These are phyloP conservation scores for Clivina fossor DNA, from an alignment of 2,888 invertebrate species.

Conservation along the genomic window DNA sequence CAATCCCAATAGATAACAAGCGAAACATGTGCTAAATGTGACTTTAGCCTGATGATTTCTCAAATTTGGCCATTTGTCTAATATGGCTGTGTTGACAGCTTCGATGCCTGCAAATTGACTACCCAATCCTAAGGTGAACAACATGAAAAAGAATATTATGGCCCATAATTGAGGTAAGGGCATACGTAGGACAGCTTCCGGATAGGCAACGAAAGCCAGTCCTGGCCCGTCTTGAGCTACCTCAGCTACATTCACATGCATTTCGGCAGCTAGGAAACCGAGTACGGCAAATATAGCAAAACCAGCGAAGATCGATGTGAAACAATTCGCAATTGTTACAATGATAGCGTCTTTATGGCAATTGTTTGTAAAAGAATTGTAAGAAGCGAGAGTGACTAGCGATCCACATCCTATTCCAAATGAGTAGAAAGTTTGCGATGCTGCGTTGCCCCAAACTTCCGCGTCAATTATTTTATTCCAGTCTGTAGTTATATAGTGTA, in stretches of 20 bases:
- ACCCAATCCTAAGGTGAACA: constrained; percentile 70
- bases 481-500: constrained; percentile 72
- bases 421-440: constrained; percentile 83
- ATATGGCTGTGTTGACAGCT: constrained; percentile 68
- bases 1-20: constrained; percentile 68
- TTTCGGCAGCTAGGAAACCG: constrained; percentile 69
- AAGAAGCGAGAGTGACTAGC: constrained; percentile 75
- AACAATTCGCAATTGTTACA: constrained; percentile 69
- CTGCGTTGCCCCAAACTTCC: constrained; percentile 79
- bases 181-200: constrained; percentile 73
- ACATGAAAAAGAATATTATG: constrained; percentile 70
- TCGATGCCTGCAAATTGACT: constrained; percentile 74
- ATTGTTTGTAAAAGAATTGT: constrained; percentile 71
- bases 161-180: constrained; percentile 73
- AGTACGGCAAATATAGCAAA: constrained; percentile 78
- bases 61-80: constrained; percentile 66
- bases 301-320: constrained; percentile 76
- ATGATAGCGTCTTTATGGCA: constrained; percentile 74
- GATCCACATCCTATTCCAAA: constrained; percentile 77
- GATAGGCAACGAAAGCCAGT: constrained; percentile 74
- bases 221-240: constrained; percentile 73
- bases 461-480: constrained; percentile 67
- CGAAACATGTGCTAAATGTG: constrained; percentile 65
- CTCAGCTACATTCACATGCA: constrained; percentile 66
- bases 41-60: constrained; percentile 63